phyloP scores from a whole-genome alignment of 2,888 invertebrate genomes.

The Patella ulyssiponensis region DNA sequence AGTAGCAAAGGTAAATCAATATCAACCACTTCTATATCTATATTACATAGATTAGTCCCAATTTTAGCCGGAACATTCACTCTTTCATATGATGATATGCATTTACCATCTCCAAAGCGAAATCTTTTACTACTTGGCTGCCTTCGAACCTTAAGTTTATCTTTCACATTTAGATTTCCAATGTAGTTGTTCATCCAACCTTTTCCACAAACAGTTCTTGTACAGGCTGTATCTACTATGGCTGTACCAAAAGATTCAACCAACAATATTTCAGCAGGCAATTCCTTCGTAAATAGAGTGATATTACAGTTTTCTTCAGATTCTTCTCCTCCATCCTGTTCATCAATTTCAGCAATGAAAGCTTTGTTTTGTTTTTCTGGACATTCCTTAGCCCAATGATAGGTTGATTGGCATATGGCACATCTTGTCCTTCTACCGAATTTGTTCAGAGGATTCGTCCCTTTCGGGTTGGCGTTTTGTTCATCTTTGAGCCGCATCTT shows the following conservation, averaged over 20 bases:
- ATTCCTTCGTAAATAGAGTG: not conserved
- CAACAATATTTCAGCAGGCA: not conserved
- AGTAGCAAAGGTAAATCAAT: constrained; percentile 26
- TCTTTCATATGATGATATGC: constrained; percentile 15
- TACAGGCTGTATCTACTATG: not conserved
- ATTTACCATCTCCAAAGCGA: constrained; percentile 31
- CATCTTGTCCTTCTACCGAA: constrained; percentile 12
- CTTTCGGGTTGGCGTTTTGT: not conserved
- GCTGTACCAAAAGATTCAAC: not conserved
- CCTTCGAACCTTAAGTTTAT: constrained; percentile 6
- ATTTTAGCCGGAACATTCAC: constrained; percentile 26
- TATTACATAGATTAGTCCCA: constrained; percentile 16
- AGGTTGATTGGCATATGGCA: constrained; percentile 13
- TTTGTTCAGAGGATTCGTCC: not conserved
- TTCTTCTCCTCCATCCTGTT: not conserved
- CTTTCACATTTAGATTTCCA: not conserved
- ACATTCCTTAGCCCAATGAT: constrained; percentile 29
- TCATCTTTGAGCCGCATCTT: not conserved
- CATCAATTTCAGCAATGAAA: not conserved
- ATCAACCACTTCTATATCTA: constrained; percentile 22
- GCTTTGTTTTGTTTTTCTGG: not conserved
- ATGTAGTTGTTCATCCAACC: not conserved
- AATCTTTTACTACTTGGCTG: constrained; percentile 15
- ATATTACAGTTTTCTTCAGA: not conserved
- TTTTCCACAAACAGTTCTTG: not conserved